phyloP scores from a whole-genome alignment of 2,888 invertebrate genomes.

The Drosophila mayaguana region DNA sequence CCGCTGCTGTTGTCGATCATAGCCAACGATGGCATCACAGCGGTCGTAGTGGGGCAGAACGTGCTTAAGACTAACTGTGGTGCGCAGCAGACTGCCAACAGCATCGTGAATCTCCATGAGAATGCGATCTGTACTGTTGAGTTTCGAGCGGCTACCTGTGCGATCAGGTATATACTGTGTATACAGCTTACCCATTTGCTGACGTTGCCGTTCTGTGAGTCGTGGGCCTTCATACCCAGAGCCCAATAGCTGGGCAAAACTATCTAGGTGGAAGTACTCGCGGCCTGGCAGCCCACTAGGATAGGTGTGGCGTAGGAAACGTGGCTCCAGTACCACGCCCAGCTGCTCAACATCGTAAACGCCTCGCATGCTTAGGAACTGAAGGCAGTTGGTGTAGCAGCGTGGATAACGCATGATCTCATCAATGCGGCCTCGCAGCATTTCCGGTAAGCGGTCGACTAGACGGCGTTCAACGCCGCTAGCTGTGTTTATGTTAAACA shows the following conservation, averaged over 20 bases:
- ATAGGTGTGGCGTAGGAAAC: slow-evolving; percentile 87
- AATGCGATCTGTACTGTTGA: slow-evolving; percentile 87
- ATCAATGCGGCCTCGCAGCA: slow-evolving; percentile 86
- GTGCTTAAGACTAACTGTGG: slow-evolving; percentile 85
- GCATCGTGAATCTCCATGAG: slow-evolving; percentile 87
- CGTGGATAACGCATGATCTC: slow-evolving; percentile 88
- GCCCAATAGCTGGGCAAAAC: slow-evolving; percentile 84
- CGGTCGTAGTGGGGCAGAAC: slow-evolving; percentile 89
- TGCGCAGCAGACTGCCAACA: slow-evolving; percentile 86
- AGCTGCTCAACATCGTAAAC: slow-evolving; percentile 88
- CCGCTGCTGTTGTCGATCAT: slow-evolving; percentile 86
- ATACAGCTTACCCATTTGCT: slow-evolving; percentile 87
- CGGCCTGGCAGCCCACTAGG: slow-evolving; percentile 86
- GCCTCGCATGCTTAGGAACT: slow-evolving; percentile 87
- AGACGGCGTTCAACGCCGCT: slow-evolving; percentile 86
- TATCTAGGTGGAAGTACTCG: slow-evolving; percentile 88
- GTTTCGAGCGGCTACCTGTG: slow-evolving; percentile 86
- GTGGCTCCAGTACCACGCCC: slow-evolving; percentile 86
- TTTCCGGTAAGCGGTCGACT: slow-evolving; percentile 84
- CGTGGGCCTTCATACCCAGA: slow-evolving; percentile 86
- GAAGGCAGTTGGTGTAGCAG: slow-evolving; percentile 87
- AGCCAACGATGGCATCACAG: slow-evolving; percentile 88
- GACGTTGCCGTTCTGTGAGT: slow-evolving; percentile 85
- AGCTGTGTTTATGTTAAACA: slow-evolving; percentile 87
- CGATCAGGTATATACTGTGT: slow-evolving; percentile 87